Evolutionary conservation across 2,797 vertebrate species (phyloP).

Genomic region (Peromyscus melanophrys): DNA sequence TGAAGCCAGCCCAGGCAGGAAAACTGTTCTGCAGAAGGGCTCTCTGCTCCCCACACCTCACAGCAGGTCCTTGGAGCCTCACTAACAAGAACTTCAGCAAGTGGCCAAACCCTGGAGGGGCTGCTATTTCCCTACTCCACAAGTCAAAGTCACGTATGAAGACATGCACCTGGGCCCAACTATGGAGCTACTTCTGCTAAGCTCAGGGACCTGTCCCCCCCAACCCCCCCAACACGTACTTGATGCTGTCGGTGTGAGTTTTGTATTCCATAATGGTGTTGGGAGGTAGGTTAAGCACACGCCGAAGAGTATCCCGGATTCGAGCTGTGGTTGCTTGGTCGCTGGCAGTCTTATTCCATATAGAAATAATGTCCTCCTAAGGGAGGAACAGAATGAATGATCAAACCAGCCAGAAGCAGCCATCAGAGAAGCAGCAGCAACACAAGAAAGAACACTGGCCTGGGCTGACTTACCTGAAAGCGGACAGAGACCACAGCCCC

Average conservation of each 20-base stretch:
- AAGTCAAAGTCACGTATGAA: not conserved
- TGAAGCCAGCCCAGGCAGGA: slow-evolving; percentile 58
- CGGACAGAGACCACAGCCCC: slow-evolving; percentile 98
- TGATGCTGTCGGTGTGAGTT: slow-evolving; percentile 94
- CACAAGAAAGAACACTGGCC: too few relatives aligned
- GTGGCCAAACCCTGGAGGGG: slow-evolving; percentile 51
- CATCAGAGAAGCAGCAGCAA: not conserved
- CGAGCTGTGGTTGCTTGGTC: slow-evolving; percentile 93
- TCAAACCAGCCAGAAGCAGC: slow-evolving; percentile 47
- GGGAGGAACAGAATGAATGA: not conserved
- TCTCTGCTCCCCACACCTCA: not conserved
- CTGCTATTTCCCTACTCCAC: not conserved
- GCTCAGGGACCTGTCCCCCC: slow-evolving; percentile 78
- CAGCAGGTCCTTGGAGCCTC: not conserved
- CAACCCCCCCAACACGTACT: slow-evolving; percentile 88
- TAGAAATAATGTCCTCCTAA: slow-evolving; percentile 93
- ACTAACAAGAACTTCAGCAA: not conserved
- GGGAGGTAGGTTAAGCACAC: slow-evolving; percentile 93
- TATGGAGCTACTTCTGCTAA: slow-evolving; percentile 60
- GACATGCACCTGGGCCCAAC: slow-evolving; percentile 60
- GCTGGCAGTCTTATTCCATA: slow-evolving; percentile 94
- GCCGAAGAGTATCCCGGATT: slow-evolving; percentile 91
- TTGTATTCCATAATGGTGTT: slow-evolving; percentile 94
- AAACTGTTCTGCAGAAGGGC: slow-evolving; percentile 26
- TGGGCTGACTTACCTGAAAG: slow-evolving; percentile 92